Evolutionary conservation across 1,140 invertebrate species (phyloP).

Genomic region (Meloidogyne exigua): DNA sequence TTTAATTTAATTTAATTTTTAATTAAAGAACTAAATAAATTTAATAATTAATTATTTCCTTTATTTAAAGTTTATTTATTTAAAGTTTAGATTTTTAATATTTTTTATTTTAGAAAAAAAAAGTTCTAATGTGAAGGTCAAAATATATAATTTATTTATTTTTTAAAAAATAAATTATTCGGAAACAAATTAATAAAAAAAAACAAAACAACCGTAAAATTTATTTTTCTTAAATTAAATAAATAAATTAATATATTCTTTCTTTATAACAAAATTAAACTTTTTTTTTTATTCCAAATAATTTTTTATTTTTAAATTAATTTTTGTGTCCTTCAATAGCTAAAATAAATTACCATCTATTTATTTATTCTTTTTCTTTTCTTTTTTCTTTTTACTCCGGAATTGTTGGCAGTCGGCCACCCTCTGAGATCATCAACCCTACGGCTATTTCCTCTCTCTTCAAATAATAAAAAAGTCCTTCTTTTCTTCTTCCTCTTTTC

Average conservation of each 20-base stretch:
- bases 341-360: not conserved
- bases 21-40: too few species aligned
- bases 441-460: conserved; percentile 4
- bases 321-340: conserved; percentile 3
- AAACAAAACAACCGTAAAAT: too few species aligned
- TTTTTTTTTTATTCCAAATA: not conserved
- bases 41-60: too few species aligned
- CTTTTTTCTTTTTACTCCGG: not conserved
- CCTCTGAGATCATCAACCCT: not conserved
- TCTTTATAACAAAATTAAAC: too few species aligned
- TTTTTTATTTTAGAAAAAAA: not conserved
- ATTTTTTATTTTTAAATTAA: not conserved
- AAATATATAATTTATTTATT: not conserved
- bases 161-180: not conserved
- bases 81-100: not conserved
- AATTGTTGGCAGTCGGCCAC: not conserved
- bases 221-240: too few species aligned
- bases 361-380: not conserved
- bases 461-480: too few species aligned
- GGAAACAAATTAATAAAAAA: not conserved
- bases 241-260: too few species aligned
- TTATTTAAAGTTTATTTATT: too few species aligned
- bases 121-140: not conserved
- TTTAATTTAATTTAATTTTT: too few species aligned
- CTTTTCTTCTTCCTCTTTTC: not conserved